phyloP scores from a whole-genome alignment of 2,113 vertebrate genomes.

The Chascanopsetta lugubris region DNA sequence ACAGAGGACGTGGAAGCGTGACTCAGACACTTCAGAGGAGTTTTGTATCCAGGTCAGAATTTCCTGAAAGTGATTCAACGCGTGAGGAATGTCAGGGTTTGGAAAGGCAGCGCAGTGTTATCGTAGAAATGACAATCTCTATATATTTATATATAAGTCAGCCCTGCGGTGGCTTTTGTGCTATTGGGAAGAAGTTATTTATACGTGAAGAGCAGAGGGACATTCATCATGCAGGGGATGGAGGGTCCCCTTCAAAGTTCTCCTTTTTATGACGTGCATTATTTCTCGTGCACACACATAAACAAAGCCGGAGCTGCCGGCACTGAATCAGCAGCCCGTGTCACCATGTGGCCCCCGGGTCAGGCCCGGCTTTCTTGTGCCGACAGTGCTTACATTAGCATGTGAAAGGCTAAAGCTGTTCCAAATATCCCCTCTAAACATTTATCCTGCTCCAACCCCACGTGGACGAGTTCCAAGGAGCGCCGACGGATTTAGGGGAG shows the following conservation, averaged over 20 bases:
- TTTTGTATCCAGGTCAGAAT: constrained; percentile 17
- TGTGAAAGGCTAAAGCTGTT: constrained; percentile 83
- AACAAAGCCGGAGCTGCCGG: constrained; percentile 83
- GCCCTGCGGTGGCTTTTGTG: constrained; percentile 70
- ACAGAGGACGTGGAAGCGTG: neutral
- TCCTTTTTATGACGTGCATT: constrained; percentile 85
- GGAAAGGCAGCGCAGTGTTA: constrained; percentile 65
- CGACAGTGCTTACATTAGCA: constrained; percentile 84
- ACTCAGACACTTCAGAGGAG: neutral
- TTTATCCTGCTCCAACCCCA: constrained; percentile 67
- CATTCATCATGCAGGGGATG: constrained; percentile 80
- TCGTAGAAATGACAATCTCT: constrained; percentile 73
- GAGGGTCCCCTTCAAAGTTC: constrained; percentile 84
- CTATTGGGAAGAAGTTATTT: constrained; percentile 78
- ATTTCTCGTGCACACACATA: constrained; percentile 88
- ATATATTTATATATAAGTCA: constrained; percentile 77
- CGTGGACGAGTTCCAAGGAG: constrained; percentile 68
- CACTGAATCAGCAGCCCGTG: constrained; percentile 88
- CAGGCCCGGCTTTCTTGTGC: constrained; percentile 83
- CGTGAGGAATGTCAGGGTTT: constrained; percentile 52
- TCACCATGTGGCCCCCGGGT: constrained; percentile 85
- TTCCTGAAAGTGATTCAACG: constrained; percentile 51
- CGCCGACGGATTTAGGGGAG: constrained; percentile 23
- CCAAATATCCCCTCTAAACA: constrained; percentile 81
- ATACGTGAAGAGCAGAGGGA: constrained; percentile 72